Base-by-base conservation (phyloP, 2,797 vertebrate species). In the Sebastes jordani region DNA sequence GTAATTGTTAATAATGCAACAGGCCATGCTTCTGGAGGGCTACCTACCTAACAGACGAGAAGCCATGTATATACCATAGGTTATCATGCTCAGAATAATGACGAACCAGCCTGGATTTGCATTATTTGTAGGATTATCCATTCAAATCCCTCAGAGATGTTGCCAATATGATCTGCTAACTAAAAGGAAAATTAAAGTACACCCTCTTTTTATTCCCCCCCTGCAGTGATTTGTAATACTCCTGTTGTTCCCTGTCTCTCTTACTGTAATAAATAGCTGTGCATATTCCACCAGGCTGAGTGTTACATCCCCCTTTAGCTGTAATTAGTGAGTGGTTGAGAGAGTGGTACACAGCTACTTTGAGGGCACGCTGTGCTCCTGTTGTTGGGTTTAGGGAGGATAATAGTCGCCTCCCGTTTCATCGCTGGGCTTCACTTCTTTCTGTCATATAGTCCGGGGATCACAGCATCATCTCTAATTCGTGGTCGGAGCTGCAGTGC, bases 251-350 rank as follows among this genome's bases (percentile, higher is more conserved):
- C 78, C 74, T 20, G 29, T 72, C 75, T 76, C 73, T 80, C 76
- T 81, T 78, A 78, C 60, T 86, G 78, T 80, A 93, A 91, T 95
- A 93, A 93, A 92, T 91, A 87, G 85, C 76, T 77, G 74, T 82
- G 66, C 84, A 89, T 91, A 87, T 89, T 90, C 88, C 69, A 88
- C 74, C 42, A 42, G 74, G 75, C 79, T 60, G 68, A 80, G 70
- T 77, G 87, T 90, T 84, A 87, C 81, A 66, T 81, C 80, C 49
- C 74, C 89, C 91, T 71, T 86, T 79, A 86, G 93, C 89, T 89
- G 73, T 92, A 93, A 94, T 94, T 93, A 93, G 89, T 60, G 84
- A 88, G 72, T 76, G 73, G 72, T 81, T 90, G 77, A 86, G 80
- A 88, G 78, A 88, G 79, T 68, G 71, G 58, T 66, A 62, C 67